Evolutionary conservation across 2,113 vertebrate species (phyloP), one percentile per base, ranked within the genome.

Genomic region (Charadrius vociferus): DNA sequence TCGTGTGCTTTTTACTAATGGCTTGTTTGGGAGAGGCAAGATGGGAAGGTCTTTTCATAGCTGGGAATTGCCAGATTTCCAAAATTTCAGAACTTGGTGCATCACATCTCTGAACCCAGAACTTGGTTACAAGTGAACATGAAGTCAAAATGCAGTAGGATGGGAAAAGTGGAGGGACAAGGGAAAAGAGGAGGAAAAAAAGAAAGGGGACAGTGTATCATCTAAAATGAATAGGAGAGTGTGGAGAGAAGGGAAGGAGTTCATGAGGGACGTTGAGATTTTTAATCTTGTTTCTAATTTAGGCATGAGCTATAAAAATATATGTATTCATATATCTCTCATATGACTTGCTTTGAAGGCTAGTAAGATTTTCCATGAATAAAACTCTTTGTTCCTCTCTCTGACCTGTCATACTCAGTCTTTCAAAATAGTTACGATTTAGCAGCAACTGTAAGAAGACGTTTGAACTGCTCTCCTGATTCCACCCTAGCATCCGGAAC

Each of bases 331-430:
- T 91, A 13, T 87, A 85, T 95, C 36, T 78, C 67, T 95, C 88
- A 87, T 68, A 58, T 94, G 95, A 95, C 93, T 94, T 41, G 49
- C 62, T 95, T 93, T 91, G 78, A 90, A 87, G 73, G 65, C 91
- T 47, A 23, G 39, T 68, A 45, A 79, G 56, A 52, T 66, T 91
- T 87, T 95, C 70, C 83, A 62, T 95, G 83, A 95, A 92, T 89
- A 82, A 95, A 92, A 65, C n/a, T 62, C 90, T 87, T 78, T 96
- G 84, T 95, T 95, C 77, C 65, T 70, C 63, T 86, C 30, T 47
- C 58, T 85, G 83, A 81, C 81, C 83, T 94, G 95, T 81, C 83
- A 85, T 41, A 75, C 68, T 88, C 50, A 68, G 37, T 89, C 52
- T 91, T 92, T 67, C 67, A 70, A 95, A 93, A 75, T 70, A 72